Base-by-base conservation (phyloP, 2,888 invertebrate species). In the Venustoraphidia nigricollis region DNA sequence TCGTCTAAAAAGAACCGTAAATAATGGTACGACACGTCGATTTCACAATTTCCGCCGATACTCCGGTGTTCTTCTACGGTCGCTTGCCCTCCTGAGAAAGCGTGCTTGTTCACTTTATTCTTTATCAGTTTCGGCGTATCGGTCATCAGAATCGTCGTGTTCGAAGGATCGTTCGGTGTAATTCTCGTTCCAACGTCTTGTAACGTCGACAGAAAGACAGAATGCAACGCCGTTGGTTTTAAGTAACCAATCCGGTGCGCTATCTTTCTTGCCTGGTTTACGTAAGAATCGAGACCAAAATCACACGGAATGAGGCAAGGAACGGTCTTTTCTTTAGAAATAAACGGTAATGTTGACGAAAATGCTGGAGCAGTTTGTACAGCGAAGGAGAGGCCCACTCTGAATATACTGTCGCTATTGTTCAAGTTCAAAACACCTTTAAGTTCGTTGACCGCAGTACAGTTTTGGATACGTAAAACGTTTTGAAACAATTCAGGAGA, bases 201-300 rank as follows among this genome's bases (percentile, higher is more conserved):
- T 0, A 95, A 90, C 0, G 52, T 82, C 66, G 56, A 84, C 77
- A 67, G 65, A 50, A 67, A 67, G 34, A 60, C 82, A 68, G 76
- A 97, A 95, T 51, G 80, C 73, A 35, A 91, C 63, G 41, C 92
- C 67, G 5, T 95, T 79, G 47, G 98, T 93, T 66, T 92, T 11
- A 81, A 80, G 66, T 80, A 75, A 57, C 91, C 86, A 10, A 99
- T 69, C 10, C 85, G 77, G 0, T 96, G 93, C 0, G 96, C 93
- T n/a, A 96, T 95, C 69, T 99, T 98, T 47, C 98, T 77, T 0
- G 94, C 87, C 96, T 99, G 95, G 36, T 98, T 79, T 69, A 99
- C 99, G 68, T 97, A 99, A 0, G 98, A 98, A 71, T 99, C 98
- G 76, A 98, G 98, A 72, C 99, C 98, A 55, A 98, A 98, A 9